Conservation (phyloP, 2,888 invertebrate species). For the Agrochola circellaris region DNA sequence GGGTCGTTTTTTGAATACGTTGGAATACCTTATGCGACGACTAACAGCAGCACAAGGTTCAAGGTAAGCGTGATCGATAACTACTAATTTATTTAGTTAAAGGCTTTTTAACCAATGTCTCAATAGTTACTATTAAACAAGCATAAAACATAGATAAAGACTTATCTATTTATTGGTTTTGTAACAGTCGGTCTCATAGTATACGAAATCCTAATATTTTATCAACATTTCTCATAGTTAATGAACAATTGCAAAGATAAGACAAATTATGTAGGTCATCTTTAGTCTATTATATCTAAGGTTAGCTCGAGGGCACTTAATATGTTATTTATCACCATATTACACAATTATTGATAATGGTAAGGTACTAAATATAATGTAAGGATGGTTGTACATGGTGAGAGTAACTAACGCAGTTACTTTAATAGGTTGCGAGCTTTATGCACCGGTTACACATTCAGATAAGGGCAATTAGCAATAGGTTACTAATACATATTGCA, state of each 20-base stretch:
- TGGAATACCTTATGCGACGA: conserved; percentile 85
- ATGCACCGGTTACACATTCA: background rate
- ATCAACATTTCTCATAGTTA: conserved; percentile 1
- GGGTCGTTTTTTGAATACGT: conserved; percentile 84
- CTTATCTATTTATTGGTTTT: background rate
- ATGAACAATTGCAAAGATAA: conserved; percentile 26
- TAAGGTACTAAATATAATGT: background rate
- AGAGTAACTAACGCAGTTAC: background rate
- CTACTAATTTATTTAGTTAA: conserved; percentile 1
- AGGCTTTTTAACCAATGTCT: background rate
- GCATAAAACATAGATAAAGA: background rate
- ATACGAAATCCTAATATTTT: conserved; percentile 37
- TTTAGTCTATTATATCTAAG: conserved; percentile 2
- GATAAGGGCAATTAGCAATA: background rate
- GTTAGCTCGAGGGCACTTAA: conserved; percentile 11
- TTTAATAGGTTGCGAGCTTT: background rate
- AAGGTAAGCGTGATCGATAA: conserved; percentile 75
- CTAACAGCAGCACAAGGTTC: conserved; percentile 80
- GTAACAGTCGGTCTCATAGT: conserved; percentile 8
- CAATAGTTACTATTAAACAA: background rate
- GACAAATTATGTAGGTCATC: conserved; percentile 29
- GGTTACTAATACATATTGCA: background rate
- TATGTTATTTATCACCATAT: conserved; percentile 17
- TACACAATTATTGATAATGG: conserved; percentile 1
- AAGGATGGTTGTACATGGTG: conserved; percentile 1